Evolutionary conservation across 1,140 invertebrate genomes (phyloP), one percentile per base, ranked within the genome.

Genomic region (Delia radicum): DNA sequence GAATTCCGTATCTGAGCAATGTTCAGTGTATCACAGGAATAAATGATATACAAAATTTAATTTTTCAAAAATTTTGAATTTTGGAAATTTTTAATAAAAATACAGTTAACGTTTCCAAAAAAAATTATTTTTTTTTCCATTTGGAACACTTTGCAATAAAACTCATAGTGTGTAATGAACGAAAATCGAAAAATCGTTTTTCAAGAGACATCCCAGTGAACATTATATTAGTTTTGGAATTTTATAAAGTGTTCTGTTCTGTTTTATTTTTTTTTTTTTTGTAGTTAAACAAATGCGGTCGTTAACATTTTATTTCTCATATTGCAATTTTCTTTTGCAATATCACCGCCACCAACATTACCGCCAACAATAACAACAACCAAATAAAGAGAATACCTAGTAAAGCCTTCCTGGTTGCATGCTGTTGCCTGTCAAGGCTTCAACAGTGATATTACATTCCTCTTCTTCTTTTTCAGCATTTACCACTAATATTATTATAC

Each of bases 231-330:
- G 65, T 69, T 69, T 69, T 69, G 29, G 65, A 37, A 37, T 69
- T 69, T 65, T 65, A 28, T 29, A 28, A 28, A 13, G 29, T 33
- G 29, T 69, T 18, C 21, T n/a, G 4, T 10, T 48, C 4, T 48
- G 13, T 48, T 4, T 48, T 67, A 10, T 27, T 37, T 21, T 33
- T 28, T 21, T 6, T 21, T 27, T 65, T 29, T 24, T 67, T 15
- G 7, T 26, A 1, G 18, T 33, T 69, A 69, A 69, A 69, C 65
- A 69, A 69, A 69, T 69, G 65, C 65, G 65, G 65, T 69, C 65
- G 65, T 69, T 69, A 69, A 69, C 29, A 69, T 69, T 69, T 69
- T 33, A 69, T 69, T 37, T 69, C 31, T 31, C 65, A 24, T 69
- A 69, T 69, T 69, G 65, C 65, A 69, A 33, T 15, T 69, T 33